These are phyloP conservation scores for Bombyx mandarina DNA, from an alignment of 1,140 invertebrate species.

Conservation along the genomic window DNA sequence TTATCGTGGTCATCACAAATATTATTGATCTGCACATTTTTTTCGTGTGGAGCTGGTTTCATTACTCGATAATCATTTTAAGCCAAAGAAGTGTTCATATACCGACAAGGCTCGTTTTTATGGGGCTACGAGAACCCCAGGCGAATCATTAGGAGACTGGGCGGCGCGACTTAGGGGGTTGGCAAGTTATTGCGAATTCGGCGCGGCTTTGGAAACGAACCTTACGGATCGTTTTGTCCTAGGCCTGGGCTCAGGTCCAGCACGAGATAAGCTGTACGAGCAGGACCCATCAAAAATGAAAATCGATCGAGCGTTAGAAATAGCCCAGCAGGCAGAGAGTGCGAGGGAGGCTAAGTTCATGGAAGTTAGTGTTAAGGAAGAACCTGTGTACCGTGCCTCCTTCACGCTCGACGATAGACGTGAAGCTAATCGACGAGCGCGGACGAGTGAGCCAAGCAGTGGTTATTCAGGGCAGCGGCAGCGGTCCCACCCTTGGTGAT, in stretches of 20 bases:
- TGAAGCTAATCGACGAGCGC: too few species aligned
- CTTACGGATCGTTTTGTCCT: slow-evolving; percentile 13
- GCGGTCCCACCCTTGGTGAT: not conserved
- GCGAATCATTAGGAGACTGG: slow-evolving; percentile 18
- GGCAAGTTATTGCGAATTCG: slow-evolving; percentile 15
- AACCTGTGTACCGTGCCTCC: slow-evolving; percentile 6
- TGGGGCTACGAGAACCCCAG: slow-evolving; percentile 9
- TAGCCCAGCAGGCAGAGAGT: slow-evolving; percentile 9
- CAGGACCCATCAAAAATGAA: slow-evolving; percentile 3
- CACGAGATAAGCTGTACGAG: slow-evolving; percentile 8
- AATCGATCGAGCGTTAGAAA: slow-evolving; percentile 4
- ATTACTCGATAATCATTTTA: slow-evolving; percentile 19
- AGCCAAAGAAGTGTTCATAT: slow-evolving; percentile 15
- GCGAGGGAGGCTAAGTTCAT: slow-evolving; percentile 5
- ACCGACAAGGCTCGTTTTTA: slow-evolving; percentile 14
- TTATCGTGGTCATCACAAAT: too few species aligned
- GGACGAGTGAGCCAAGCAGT: too few species aligned
- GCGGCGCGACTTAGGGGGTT: slow-evolving; percentile 17
- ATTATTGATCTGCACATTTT: too few species aligned
- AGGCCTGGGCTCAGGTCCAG: slow-evolving; percentile 9
- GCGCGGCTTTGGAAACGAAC: slow-evolving; percentile 10
- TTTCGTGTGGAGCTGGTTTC: slow-evolving; percentile 11
- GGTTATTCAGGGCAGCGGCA: not conserved
- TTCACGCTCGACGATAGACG: not conserved
- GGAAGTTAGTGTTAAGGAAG: slow-evolving; percentile 6